Conservation (phyloP, 2,888 invertebrate genomes). For the Sialis fuliginosa region DNA sequence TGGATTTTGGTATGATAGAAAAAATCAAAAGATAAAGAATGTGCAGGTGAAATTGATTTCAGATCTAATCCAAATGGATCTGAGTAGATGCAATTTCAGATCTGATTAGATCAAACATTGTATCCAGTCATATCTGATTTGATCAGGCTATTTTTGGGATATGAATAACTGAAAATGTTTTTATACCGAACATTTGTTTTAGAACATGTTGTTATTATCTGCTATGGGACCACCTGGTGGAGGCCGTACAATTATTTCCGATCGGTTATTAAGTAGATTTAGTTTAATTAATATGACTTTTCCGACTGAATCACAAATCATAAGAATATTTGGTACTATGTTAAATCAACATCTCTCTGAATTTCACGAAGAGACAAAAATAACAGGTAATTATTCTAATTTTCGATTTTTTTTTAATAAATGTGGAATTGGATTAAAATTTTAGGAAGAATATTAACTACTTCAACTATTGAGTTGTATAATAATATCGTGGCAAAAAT, state of each 20-base stretch:
- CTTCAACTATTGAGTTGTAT: conserved; percentile 63
- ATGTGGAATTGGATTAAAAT: not conserved
- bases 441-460: conserved; percentile 43
- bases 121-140: not conserved
- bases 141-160: not conserved
- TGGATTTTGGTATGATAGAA: conserved; percentile 76
- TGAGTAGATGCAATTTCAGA: too few relatives aligned
- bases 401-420: too few relatives aligned
- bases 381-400: conserved; percentile 30
- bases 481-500: conserved; percentile 52
- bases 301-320: conserved; percentile 60
- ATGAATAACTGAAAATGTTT: not conserved
- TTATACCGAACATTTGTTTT: conserved; percentile 4
- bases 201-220: conserved; percentile 61
- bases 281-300: conserved; percentile 63
- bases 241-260: conserved; percentile 61
- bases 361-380: conserved; percentile 65
- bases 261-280: conserved; percentile 63
- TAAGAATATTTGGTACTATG: conserved; percentile 72
- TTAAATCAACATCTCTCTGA: conserved; percentile 56
- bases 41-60: conserved; percentile 39
- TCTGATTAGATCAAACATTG: too few relatives aligned
- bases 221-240: conserved; percentile 83
- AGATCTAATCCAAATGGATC: too few relatives aligned
- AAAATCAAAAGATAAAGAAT: conserved; percentile 58